Evolutionary conservation across 2,888 invertebrate genomes (phyloP).

Genomic region (Blera fallax): DNA sequence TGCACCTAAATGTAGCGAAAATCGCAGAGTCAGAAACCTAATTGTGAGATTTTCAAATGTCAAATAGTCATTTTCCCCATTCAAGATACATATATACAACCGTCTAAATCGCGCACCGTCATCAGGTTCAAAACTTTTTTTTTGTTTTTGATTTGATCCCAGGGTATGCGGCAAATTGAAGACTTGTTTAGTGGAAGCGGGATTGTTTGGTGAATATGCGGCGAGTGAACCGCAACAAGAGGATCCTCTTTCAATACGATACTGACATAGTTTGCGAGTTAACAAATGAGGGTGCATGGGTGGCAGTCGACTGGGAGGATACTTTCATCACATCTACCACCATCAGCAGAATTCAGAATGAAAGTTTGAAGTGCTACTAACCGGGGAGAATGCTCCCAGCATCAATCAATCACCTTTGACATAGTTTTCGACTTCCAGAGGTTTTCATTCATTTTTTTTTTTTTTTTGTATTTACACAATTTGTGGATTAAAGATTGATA

Average conservation of each 20-base stretch:
- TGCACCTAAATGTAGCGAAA: background rate
- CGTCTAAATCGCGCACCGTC: background rate
- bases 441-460: background rate
- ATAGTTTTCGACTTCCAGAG: slow-evolving; percentile 40
- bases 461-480: background rate
- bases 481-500: background rate
- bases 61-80: slow-evolving; percentile 41
- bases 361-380: slow-evolving; percentile 58
- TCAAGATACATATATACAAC: background rate
- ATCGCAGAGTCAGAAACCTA: slow-evolving; percentile 12
- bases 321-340: slow-evolving; percentile 4
- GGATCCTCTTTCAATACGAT: slow-evolving; percentile 30
- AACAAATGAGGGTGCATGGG: background rate
- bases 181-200: slow-evolving; percentile 38
- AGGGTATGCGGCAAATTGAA: slow-evolving; percentile 32
- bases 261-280: slow-evolving; percentile 60
- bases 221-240: too few species aligned
- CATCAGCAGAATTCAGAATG: slow-evolving; percentile 53
- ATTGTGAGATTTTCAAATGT: slow-evolving; percentile 58
- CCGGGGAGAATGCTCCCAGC: slow-evolving; percentile 54
- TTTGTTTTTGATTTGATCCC: slow-evolving; percentile 25
- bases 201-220: slow-evolving; percentile 43
- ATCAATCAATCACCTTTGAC: slow-evolving; percentile 70
- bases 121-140: slow-evolving; percentile 14
- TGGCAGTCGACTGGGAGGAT: background rate